Evolutionary conservation across 2,888 invertebrate species (phyloP).

Genomic region (Diaperis boleti): DNA sequence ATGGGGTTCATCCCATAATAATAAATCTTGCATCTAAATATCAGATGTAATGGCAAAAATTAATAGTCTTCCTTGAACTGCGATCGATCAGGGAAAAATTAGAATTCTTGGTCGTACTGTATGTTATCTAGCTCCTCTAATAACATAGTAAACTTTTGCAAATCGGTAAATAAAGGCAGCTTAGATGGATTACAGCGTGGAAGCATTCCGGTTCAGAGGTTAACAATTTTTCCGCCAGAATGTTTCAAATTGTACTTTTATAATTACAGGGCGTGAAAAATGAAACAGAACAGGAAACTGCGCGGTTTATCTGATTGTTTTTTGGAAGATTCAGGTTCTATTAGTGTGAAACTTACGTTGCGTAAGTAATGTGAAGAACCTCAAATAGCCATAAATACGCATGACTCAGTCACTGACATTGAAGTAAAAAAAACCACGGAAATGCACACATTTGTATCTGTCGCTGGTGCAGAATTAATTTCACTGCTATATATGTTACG

Average conservation of each 20-base stretch:
- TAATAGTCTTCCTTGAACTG: constrained; percentile 15
- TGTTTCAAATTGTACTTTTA: constrained; percentile 2
- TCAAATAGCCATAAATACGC: constrained; percentile 1
- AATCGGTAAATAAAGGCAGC: constrained; percentile 17
- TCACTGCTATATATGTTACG: no score
- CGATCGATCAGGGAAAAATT: constrained; percentile 18
- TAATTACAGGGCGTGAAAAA: constrained; percentile 17
- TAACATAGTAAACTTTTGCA: constrained; percentile 24
- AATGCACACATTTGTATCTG: no score
- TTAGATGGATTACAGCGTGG: constrained; percentile 24
- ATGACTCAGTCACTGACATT: neutral
- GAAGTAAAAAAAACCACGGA: no score
- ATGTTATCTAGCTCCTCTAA: constrained; percentile 8
- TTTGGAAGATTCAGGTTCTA: constrained; percentile 12
- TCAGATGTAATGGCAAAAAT: constrained; percentile 22
- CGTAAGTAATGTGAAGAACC: constrained; percentile 6
- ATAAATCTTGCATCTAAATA: constrained; percentile 24
- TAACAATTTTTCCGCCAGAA: constrained; percentile 14
- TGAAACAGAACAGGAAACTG: constrained; percentile 19
- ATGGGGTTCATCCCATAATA: constrained; percentile 7
- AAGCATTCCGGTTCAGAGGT: constrained; percentile 22
- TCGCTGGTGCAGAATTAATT: no score
- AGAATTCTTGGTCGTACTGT: constrained; percentile 28
- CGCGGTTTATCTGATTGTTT: constrained; percentile 11
- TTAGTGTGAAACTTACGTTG: constrained; percentile 3